Conservation (phyloP, 2,113 vertebrate species). For the Myxocyprinus asiaticus region DNA sequence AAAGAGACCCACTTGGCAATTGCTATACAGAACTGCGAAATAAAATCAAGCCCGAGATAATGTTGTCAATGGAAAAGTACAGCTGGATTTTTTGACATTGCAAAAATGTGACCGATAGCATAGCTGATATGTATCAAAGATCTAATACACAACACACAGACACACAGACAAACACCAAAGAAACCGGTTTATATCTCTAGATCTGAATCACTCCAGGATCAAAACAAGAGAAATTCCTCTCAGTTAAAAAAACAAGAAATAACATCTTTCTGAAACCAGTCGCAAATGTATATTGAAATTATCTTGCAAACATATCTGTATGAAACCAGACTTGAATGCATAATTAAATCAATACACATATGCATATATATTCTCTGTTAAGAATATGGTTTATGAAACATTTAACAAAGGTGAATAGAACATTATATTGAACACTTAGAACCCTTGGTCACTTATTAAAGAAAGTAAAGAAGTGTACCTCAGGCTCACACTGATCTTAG, state of each 20-base stretch:
- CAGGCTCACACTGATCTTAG: conserved; percentile 54
- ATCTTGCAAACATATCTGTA: conserved; percentile 33
- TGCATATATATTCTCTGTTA: background rate
- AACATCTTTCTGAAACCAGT: conserved; percentile 38
- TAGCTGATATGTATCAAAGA: conserved; percentile 17
- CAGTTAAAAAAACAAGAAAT: conserved; percentile 42
- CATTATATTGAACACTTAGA: background rate
- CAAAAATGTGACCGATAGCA: background rate
- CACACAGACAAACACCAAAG: background rate
- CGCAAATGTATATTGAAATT: conserved; percentile 65
- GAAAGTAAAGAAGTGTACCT: background rate
- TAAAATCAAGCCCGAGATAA: background rate
- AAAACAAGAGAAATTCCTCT: conserved; percentile 49
- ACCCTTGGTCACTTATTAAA: conserved; percentile 12
- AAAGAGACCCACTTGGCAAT: background rate
- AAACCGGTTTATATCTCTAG: conserved; percentile 30
- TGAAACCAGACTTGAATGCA: conserved; percentile 45
- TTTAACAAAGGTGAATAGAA: conserved; percentile 12
- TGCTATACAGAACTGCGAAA: background rate
- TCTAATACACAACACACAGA: conserved; percentile 19
- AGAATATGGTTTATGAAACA: background rate
- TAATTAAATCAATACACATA: background rate
- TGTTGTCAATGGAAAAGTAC: background rate
- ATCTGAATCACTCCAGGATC: conserved; percentile 24
- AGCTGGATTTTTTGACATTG: background rate